Percentiles rank a stretch among this genome's conserved stretches.
These are phyloP conservation scores for Gouania willdenowi DNA, from an alignment of 2,797 vertebrate genomes.

Conservation along the genomic window DNA sequence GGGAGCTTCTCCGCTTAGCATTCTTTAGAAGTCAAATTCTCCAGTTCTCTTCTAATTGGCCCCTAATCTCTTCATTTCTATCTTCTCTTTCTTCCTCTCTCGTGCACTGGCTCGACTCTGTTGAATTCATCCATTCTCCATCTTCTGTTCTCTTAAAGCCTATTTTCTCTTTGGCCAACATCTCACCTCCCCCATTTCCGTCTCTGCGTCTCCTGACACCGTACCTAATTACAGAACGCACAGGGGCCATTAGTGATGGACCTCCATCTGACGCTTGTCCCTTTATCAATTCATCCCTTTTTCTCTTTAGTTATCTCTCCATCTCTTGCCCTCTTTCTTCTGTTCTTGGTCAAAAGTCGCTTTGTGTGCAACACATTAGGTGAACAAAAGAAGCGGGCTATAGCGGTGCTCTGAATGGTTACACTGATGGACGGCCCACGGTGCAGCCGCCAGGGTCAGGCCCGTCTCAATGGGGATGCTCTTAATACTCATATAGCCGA, in stretches of 20 bases:
- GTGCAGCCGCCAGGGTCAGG: slow-evolving; percentile 49
- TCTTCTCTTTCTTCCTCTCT: slow-evolving; percentile 38
- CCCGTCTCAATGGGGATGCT: slow-evolving; percentile 48
- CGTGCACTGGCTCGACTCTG: slow-evolving; percentile 26
- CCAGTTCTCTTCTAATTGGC: slow-evolving; percentile 52
- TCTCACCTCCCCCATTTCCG: slow-evolving; percentile 30
- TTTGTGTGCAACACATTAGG: slow-evolving; percentile 59
- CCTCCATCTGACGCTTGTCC: slow-evolving; percentile 43
- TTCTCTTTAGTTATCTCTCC: slow-evolving; percentile 46
- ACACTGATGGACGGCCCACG: slow-evolving; percentile 48
- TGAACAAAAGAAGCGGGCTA: slow-evolving; percentile 59
- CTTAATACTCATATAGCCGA: slow-evolving; percentile 53
- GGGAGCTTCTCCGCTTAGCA: slow-evolving; percentile 33
- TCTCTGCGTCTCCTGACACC: slow-evolving; percentile 43
- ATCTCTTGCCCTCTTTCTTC: slow-evolving; percentile 47
- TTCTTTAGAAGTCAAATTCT: slow-evolving; percentile 50
- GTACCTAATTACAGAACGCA: slow-evolving; percentile 62
- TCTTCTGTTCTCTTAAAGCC: slow-evolving; percentile 21
- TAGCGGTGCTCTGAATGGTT: slow-evolving; percentile 59
- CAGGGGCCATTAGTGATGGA: slow-evolving; percentile 59
- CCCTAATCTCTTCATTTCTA: slow-evolving; percentile 48
- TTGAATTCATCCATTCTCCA: slow-evolving; percentile 32
- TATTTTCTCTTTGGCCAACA: slow-evolving; percentile 19
- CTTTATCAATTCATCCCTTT: slow-evolving; percentile 56
- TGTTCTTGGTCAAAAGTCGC: slow-evolving; percentile 59